A percentile compares a stretch with the other conserved stretches of the same genome.
Conservation (phyloP, 2,113 vertebrate species). For the Pungitius pungitius region DNA sequence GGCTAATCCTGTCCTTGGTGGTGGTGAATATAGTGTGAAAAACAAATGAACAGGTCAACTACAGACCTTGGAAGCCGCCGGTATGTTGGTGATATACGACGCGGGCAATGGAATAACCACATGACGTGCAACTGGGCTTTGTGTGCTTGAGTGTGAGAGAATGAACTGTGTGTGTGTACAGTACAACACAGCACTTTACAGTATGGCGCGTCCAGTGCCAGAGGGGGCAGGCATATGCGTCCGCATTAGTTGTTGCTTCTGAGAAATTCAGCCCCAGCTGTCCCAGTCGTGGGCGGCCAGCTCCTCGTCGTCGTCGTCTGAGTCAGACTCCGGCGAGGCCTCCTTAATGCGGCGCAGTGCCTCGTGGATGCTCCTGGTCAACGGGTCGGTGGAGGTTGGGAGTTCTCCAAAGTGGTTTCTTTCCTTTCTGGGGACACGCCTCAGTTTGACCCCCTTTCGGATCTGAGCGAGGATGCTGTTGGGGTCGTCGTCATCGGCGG, state of each 20-base stretch:
- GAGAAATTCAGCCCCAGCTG: constrained; percentile 80
- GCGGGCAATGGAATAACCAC: constrained; percentile 27
- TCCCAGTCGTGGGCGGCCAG: constrained; percentile 92
- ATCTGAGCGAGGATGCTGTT: constrained; percentile 98
- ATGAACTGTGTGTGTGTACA: constrained; percentile 36
- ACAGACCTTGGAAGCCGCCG: constrained; percentile 41
- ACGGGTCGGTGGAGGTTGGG: constrained; percentile 85
- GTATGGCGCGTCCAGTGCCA: constrained; percentile 44
- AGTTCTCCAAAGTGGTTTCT: constrained; percentile 85
- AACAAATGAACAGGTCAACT: constrained; percentile 31
- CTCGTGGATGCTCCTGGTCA: constrained; percentile 97
- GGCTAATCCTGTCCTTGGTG: constrained; percentile 14
- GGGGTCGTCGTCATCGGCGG: constrained; percentile 89
- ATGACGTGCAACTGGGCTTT: constrained; percentile 34
- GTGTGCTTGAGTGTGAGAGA: constrained; percentile 28
- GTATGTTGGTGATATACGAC: constrained; percentile 41
- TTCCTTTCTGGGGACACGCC: constrained; percentile 87
- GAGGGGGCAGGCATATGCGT: constrained; percentile 44
- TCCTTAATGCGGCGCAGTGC: constrained; percentile 97
- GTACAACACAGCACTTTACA: constrained; percentile 34
- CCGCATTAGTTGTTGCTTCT: constrained; percentile 3
- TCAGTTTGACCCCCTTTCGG: constrained; percentile 94
- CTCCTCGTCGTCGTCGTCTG: constrained; percentile 95
- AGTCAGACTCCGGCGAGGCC: constrained; percentile 96
- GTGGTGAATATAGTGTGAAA: constrained; percentile 36